Evolutionary conservation across 2,888 invertebrate genomes (phyloP), one percentile per base, ranked within the genome.

Genomic region (Epinotia bilunana): DNA sequence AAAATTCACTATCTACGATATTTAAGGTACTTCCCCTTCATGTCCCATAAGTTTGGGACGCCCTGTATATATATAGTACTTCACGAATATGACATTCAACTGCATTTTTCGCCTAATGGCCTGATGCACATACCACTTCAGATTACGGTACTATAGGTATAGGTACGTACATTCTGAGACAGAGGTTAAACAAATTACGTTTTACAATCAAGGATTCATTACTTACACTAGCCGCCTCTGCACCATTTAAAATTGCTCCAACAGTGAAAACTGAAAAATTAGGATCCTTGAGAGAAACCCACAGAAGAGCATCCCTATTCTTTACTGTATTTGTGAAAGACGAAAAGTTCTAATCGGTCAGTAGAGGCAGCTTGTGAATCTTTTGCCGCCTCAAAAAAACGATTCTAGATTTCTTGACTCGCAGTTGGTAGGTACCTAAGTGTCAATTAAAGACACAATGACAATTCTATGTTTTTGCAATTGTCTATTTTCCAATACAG

Each of bases 51-150:
- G n/a, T n/a, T n/a, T n/a, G n/a, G n/a, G n/a, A n/a, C n/a, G n/a
- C n/a, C n/a, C n/a, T n/a, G n/a, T 28, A 28, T 3, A 0, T 28
- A 28, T 28, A 28, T 28, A 28, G 23, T 28, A 28, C 7, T 39
- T 39, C 39, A 9, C 9, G 39, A 9, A 39, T 9, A 53, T n/a
- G 49, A 53, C n/a, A 49, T 16, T 49, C 13, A 53, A 53, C 7
- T 53, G 53, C 53, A 53, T 6, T 53, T 7, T 53, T 39, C 39
- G 7, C 33, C n/a, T 39, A 16, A 39, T n/a, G 3, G 1, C 9
- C 39, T 28, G 16, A 65, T n/a, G 3, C n/a, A 70, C 72, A 72
- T 72, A 72, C 72, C 64, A 72, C 46, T 57, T 72, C 72, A 72
- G 72, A 72, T 64, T 72, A 64, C 57, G 16, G 13, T 20, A 23